Percentiles rank a stretch among this genome's conserved stretches.
These are phyloP conservation scores for Dendroctonus valens DNA, from an alignment of 1,140 invertebrate genomes.

Conservation along the genomic window DNA sequence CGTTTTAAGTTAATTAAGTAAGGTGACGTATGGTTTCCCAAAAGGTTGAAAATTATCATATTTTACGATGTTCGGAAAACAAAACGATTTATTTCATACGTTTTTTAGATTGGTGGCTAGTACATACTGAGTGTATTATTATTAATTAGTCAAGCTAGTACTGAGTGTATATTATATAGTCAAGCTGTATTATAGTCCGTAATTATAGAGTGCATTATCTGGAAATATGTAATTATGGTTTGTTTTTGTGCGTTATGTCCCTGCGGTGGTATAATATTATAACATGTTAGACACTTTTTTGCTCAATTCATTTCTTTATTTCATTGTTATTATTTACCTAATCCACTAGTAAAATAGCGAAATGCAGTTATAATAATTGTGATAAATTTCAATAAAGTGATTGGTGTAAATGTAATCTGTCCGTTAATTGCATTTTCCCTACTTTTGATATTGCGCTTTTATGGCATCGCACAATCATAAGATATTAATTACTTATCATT, in stretches of 20 bases:
- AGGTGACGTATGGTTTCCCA: not conserved
- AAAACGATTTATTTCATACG: constrained; percentile 4
- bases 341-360: constrained; percentile 31
- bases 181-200: constrained; percentile 8
- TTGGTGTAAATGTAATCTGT: constrained; percentile 29
- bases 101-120: constrained; percentile 9
- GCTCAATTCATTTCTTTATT: constrained; percentile 28
- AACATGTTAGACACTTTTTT: constrained; percentile 29
- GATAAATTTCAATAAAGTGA: constrained; percentile 37
- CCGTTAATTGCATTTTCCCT: constrained; percentile 8
- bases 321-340: constrained; percentile 19
- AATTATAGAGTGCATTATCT: constrained; percentile 20
- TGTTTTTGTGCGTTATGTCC: constrained; percentile 13
- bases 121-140: constrained; percentile 7
- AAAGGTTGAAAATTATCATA: not conserved
- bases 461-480: not conserved
- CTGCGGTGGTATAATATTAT: constrained; percentile 14
- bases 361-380: constrained; percentile 36
- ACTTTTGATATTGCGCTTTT: not conserved
- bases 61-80: constrained; percentile 2
- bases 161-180: no score
- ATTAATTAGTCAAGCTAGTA: not conserved
- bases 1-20: no score
- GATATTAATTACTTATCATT: no score
- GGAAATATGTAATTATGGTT: constrained; percentile 17